Conservation (phyloP, 2,113 vertebrate species). For the Rhombomys opimus region DNA sequence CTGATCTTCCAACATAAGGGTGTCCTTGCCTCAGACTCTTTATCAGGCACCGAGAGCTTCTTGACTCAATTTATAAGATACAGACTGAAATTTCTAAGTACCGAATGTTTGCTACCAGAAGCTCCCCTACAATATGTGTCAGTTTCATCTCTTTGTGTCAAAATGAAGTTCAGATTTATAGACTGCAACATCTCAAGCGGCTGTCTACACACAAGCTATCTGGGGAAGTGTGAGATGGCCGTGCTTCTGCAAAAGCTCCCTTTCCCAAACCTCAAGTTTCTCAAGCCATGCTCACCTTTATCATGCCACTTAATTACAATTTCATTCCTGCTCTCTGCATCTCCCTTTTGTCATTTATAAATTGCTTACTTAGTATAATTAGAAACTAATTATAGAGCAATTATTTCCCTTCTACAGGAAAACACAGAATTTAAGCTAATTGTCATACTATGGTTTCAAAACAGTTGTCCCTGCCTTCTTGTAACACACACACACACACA, state of each 20-base stretch:
- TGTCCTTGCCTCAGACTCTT: not conserved
- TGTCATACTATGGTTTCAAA: not conserved
- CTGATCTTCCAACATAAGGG: not conserved
- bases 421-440: constrained; percentile 26
- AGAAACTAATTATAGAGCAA: constrained; percentile 21
- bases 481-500: not conserved
- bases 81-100: not conserved
- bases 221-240: not conserved
- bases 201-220: not conserved
- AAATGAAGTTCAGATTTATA: not conserved
- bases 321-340: not conserved
- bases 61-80: not conserved
- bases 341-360: constrained; percentile 41
- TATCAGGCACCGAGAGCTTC: not conserved
- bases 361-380: not conserved
- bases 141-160: not conserved
- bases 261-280: not conserved
- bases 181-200: not conserved
- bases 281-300: constrained; percentile 31
- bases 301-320: not conserved
- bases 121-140: not conserved
- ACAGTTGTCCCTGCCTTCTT: not conserved
- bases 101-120: not conserved
- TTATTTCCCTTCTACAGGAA: constrained; percentile 12
- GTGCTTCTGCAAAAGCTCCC: not conserved